Evolutionary conservation across 2,888 invertebrate genomes (phyloP).

Genomic region (Calameuta pallipes): DNA sequence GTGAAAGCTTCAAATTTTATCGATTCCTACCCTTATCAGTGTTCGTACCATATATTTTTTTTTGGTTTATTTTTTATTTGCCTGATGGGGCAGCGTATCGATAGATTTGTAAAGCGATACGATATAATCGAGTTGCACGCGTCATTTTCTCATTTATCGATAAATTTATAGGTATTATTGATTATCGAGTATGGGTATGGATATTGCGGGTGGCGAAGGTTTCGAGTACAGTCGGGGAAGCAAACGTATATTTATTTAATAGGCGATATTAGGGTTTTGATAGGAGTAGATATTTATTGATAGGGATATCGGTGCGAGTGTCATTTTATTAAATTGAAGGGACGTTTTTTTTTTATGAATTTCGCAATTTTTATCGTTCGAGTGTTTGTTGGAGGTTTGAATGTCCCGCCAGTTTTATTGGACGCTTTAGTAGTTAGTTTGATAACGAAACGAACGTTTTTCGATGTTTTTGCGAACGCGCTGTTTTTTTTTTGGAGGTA

Average conservation of each 20-base stretch:
- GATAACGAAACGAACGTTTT: background rate
- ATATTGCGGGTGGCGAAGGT: background rate
- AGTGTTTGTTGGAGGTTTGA: background rate
- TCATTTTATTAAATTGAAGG: background rate
- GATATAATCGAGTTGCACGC: background rate
- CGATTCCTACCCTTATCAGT: background rate
- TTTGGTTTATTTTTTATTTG: background rate
- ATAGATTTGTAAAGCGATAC: background rate
- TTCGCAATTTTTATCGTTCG: background rate
- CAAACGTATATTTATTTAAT: background rate
- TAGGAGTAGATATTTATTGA: background rate
- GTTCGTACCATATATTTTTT: background rate
- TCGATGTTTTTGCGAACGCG: background rate
- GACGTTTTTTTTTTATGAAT: background rate
- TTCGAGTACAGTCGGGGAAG: background rate
- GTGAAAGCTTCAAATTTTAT: background rate
- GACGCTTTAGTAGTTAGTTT: background rate
- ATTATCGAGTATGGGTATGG: background rate
- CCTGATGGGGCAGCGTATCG: background rate
- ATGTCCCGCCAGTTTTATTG: background rate
- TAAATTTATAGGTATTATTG: background rate
- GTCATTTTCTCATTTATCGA: background rate
- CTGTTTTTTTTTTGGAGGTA: background rate
- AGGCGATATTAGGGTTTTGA: background rate
- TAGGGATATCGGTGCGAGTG: background rate